Conservation (phyloP, 2,113 vertebrate genomes). For the Cephalopterus ornatus region DNA sequence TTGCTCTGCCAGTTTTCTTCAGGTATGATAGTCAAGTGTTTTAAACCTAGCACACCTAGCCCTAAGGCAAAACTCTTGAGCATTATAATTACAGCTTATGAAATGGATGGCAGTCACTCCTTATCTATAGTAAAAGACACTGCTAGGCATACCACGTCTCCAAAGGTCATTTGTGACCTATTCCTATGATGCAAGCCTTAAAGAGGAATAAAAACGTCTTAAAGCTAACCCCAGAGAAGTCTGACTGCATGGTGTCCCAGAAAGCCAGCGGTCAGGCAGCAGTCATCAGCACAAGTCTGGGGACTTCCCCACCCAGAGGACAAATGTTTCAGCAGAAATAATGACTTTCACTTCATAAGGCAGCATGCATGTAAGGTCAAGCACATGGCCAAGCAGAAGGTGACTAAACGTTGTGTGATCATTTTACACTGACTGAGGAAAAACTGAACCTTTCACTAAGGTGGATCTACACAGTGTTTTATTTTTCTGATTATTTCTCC, state of each 20-base stretch:
- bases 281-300: not conserved
- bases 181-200: not conserved
- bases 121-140: not conserved
- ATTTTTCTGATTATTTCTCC: not conserved
- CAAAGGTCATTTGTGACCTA: not conserved
- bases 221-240: not conserved
- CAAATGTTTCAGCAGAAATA: not conserved
- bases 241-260: not conserved
- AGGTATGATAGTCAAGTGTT: not conserved
- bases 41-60: not conserved
- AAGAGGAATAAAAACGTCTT: not conserved
- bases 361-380: not conserved
- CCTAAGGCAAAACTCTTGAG: not conserved
- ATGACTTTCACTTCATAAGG: slow-evolving; percentile 34
- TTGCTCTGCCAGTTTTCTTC: not conserved
- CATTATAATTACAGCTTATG: not conserved
- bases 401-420: not conserved
- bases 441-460: not conserved
- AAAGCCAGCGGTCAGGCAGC: not conserved
- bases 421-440: not conserved
- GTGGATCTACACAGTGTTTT: not conserved
- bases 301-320: slow-evolving; percentile 1
- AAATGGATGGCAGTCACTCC: not conserved
- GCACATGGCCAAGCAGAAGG: not conserved
- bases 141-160: not conserved